These are phyloP conservation scores for Temnothorax nylanderi DNA, from an alignment of 1,140 invertebrate species.

Conservation along the genomic window DNA sequence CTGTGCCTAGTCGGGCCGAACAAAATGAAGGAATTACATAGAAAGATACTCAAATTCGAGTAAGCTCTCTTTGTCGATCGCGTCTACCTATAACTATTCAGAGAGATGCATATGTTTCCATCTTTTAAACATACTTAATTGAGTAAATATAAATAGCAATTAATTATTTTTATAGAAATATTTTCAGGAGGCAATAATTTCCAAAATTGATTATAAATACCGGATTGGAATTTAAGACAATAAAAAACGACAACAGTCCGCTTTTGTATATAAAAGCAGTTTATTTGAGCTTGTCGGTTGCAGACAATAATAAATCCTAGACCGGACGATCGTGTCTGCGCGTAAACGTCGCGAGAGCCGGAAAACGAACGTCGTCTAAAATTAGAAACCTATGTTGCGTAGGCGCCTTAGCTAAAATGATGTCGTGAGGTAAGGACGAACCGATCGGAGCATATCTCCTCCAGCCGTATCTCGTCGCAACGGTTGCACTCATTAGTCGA, in stretches of 20 bases:
- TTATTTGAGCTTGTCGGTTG: background rate
- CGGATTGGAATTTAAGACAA: background rate
- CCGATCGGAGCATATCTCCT: background rate
- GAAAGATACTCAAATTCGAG: background rate
- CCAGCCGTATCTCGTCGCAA: conserved; percentile 23
- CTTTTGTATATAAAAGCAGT: background rate
- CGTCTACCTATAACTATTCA: background rate
- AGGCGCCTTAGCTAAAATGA: background rate
- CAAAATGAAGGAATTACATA: background rate
- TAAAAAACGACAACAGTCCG: background rate
- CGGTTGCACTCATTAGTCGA: conserved; percentile 25
- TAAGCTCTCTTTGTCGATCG: background rate
- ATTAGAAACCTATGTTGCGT: conserved; percentile 22
- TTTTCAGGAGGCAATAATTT: background rate
- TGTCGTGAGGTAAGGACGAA: conserved; percentile 1
- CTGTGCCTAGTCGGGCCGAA: background rate
- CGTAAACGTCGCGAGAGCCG: background rate
- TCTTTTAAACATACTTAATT: background rate
- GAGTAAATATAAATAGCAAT: background rate
- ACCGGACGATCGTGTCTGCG: background rate
- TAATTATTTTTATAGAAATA: background rate
- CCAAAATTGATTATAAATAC: background rate
- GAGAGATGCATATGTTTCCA: background rate
- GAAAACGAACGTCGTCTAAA: conserved; percentile 17
- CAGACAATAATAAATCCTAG: background rate